Base-by-base conservation (phyloP, 2,888 invertebrate genomes). In the Phyllotreta cruciferae region DNA sequence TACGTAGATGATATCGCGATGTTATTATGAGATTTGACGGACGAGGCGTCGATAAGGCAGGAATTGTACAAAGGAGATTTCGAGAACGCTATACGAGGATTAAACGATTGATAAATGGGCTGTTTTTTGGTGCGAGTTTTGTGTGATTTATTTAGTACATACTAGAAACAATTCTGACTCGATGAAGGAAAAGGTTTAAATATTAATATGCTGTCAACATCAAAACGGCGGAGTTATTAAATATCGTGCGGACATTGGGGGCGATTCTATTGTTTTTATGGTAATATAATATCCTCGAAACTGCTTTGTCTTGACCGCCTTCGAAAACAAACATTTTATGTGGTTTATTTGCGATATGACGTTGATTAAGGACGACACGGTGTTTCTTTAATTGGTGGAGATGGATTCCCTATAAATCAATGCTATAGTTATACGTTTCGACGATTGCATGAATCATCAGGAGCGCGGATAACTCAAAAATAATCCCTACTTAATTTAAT, bases 231-330 rank as follows among this genome's bases (percentile, higher is more conserved):
- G 37, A 73, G 73, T 74, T 73, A 72, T 73, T 68, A 72, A 71
- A 74, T 73, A 72, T 73, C 63, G 62, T 60, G 55, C 60, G 55
- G 69, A 66, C 69, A 68, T 68, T 73, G 71, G 68, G n/a, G 72
- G 65, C 60, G 66, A 70, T 70, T 69, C 73, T 74, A 76, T 76
- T 76, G 76, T 76, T 75, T 76, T 74, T 76, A 76, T 76, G 76
- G 70, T 76, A 75, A 76, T 75, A 67, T 71, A 66, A 70, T 69
- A 68, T 63, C 65, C 54, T 37, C 10, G 57, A 66, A 55, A 57
- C 41, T 55, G 71, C 70, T 74, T 74, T 71, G 66, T 67, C 66
- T 54, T 66, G 69, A 70, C 74, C 71, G 73, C 73, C 39, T 62
- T 66, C 69, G 70, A 67, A 66, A 72, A 66, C 69, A 52, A 72